A percentile compares a stretch with the other conserved stretches of the same genome.
Evolutionary conservation across 2,113 vertebrate species (phyloP).

Genomic region (Channa maculata): DNA sequence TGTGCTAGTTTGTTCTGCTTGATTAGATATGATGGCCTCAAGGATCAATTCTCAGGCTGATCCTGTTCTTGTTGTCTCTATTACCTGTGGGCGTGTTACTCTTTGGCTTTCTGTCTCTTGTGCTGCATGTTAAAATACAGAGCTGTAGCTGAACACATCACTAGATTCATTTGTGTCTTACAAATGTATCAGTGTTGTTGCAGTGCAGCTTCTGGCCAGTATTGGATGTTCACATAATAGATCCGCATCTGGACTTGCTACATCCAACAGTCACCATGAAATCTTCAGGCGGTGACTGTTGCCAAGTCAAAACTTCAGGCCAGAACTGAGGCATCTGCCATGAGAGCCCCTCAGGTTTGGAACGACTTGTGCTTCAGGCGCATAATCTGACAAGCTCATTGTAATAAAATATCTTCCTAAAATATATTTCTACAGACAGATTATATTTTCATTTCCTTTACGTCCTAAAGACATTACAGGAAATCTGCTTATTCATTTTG

Average conservation of each 20-base stretch:
- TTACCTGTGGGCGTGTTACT: slow-evolving; percentile 36
- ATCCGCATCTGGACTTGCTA: background rate
- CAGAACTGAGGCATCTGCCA: background rate
- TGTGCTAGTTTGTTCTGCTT: slow-evolving; percentile 48
- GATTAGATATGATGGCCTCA: slow-evolving; percentile 36
- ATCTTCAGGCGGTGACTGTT: background rate
- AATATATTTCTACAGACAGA: slow-evolving; percentile 22
- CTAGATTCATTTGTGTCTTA: slow-evolving; percentile 37
- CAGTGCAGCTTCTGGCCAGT: slow-evolving; percentile 22
- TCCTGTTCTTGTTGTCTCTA: slow-evolving; percentile 29
- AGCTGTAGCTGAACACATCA: slow-evolving; percentile 10
- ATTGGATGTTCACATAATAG: slow-evolving; percentile 7
- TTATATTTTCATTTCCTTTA: slow-evolving; percentile 25
- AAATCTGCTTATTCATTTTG: background rate
- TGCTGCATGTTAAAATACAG: slow-evolving; percentile 16
- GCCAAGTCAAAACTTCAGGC: background rate
- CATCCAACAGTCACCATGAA: slow-evolving; percentile 21
- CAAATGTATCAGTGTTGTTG: slow-evolving; percentile 7
- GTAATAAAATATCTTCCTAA: slow-evolving; percentile 20
- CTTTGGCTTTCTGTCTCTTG: slow-evolving; percentile 25
- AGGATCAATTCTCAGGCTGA: slow-evolving; percentile 41
- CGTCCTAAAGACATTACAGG: background rate
- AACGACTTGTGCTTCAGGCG: slow-evolving; percentile 36
- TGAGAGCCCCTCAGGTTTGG: background rate
- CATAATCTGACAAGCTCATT: slow-evolving; percentile 44